Conservation (phyloP, 2,113 vertebrate species). For the Corythornis madagascariensis region DNA sequence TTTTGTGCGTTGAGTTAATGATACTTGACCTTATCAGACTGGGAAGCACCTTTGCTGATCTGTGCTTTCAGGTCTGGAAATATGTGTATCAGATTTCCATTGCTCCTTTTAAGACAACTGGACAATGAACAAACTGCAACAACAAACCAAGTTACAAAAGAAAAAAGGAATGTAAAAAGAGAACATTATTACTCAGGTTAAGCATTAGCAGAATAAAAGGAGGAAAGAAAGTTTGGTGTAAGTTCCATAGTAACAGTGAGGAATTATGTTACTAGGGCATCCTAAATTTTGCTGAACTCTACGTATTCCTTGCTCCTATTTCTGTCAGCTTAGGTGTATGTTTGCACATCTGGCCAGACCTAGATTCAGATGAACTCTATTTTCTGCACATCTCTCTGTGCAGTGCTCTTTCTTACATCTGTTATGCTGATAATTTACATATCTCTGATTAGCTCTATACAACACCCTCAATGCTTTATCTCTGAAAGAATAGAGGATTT, state of each 20-base stretch:
- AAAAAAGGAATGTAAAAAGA: neutral
- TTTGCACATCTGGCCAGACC: neutral
- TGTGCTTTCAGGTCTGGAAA: neutral
- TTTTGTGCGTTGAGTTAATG: neutral
- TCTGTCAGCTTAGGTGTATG: neutral
- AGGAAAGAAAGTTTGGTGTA: neutral
- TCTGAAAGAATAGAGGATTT: conserved; percentile 6
- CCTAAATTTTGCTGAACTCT: neutral
- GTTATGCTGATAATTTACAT: neutral
- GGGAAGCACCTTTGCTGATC: neutral
- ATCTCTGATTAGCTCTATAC: neutral
- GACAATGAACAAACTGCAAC: neutral
- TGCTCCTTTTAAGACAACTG: neutral
- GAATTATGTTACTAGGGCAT: neutral
- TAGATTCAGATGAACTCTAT: neutral
- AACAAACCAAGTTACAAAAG: neutral
- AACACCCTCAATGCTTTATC: neutral
- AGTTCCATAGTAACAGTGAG: neutral
- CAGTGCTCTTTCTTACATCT: neutral
- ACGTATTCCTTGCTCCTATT: neutral
- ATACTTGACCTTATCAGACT: neutral
- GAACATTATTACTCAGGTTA: neutral
- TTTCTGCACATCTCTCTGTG: neutral
- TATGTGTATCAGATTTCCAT: neutral
- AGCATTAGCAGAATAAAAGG: neutral